phyloP scores from a whole-genome alignment of 2,797 vertebrate genomes.

The Sebastes iracundus region DNA sequence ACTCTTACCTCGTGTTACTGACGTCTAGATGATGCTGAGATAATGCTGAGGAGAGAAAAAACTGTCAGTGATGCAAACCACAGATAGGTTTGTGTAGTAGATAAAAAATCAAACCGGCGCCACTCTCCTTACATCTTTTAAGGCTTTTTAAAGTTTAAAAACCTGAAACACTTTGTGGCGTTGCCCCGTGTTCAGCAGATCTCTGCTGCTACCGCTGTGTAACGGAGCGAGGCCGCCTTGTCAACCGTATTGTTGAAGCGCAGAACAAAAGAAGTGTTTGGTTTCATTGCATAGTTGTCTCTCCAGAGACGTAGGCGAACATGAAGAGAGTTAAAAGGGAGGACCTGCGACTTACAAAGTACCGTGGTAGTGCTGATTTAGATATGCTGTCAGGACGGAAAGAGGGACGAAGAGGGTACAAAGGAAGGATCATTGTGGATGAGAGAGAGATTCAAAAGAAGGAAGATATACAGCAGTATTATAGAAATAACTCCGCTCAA shows the following conservation, averaged over 20 bases:
- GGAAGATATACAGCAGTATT: background rate
- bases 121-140: background rate
- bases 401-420: background rate
- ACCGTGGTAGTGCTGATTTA: background rate
- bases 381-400: background rate
- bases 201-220: background rate
- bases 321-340: constrained; percentile 3
- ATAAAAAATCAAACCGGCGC: constrained; percentile 17
- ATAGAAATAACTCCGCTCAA: background rate
- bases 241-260: background rate
- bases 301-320: background rate
- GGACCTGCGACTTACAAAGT: background rate
- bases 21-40: constrained; percentile 6
- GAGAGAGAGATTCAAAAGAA: background rate
- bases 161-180: background rate
- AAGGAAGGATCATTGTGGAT: constrained; percentile 5
- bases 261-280: constrained; percentile 9
- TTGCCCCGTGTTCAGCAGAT: constrained; percentile 18
- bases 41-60: constrained; percentile 28
- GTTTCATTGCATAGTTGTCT: constrained; percentile 20
- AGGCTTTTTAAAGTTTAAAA: constrained; percentile 20
- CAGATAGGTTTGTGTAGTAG: constrained; percentile 12
- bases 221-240: constrained; percentile 4
- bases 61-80: constrained; percentile 14
- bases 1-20: background rate